Evolutionary conservation across 92 coral and sea anemone genomes (phyloP), one percentile per base, ranked within the genome.

Genomic region (Diadumene lineata): DNA sequence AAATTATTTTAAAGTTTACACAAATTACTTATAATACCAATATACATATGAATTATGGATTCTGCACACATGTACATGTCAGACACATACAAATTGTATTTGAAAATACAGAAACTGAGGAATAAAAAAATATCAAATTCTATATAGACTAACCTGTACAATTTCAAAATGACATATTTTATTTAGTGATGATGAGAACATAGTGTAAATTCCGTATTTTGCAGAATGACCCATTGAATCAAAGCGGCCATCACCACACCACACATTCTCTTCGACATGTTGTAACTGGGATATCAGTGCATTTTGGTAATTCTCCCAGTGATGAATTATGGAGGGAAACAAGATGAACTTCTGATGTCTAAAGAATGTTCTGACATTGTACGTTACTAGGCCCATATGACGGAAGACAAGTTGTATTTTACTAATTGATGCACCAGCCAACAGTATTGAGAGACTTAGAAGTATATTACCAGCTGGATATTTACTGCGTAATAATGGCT

Each of bases 181-280:
- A 15, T 64, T 32, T 9, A 77, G 56, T 9, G 81, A 67, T 21
- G 70, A 65, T 48, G 82, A 61, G 34, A 72, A 78, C 79, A 76
- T 75, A 13, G 75, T 85, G 69, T 85, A 86, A 1, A 75, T 86
- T 27, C 90, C 86, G 73, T 34, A 84, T 50, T 79, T 79, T 27
- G 89, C 84, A 25, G 76, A 64, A 51, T 84, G 89, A 0, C 90
- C 83, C 82, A 85, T 80, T 7, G 83, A 75, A 51, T 86, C 83
- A 31, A 86, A 86, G 56, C 90, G 67, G 19, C 86, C 90, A 58
- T 81, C 90, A 43, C 90, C 83, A 81, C 90, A 68, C 90, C 86
- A 86, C 9, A 29, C 56, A 76, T 78, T 15, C 10, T 6, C 3
- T 21, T 53, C 19, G n/a, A 15, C 10, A 2, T 15, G 19, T 53